phyloP scores from a whole-genome alignment of 1,140 invertebrate genomes.

The Drosophila asahinai region DNA sequence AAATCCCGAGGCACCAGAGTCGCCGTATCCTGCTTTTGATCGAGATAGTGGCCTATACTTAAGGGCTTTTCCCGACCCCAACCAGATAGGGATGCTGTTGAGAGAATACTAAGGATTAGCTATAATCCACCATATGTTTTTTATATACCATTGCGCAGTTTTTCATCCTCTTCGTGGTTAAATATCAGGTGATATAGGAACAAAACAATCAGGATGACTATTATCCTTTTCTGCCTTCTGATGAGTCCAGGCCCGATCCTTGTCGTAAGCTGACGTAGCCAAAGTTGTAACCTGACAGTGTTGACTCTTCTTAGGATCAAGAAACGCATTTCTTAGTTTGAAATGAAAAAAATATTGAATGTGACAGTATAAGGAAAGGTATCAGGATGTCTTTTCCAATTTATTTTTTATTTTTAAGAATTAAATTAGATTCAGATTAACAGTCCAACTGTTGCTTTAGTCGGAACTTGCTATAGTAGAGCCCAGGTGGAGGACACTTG shows the following conservation, averaged over 20 bases:
- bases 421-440: neutral
- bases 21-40: constrained; percentile 89
- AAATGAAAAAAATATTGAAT: too few relatives aligned
- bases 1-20: constrained; percentile 88
- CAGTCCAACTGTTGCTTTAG: constrained; percentile 59
- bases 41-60: constrained; percentile 89
- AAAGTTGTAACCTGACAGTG: too few relatives aligned
- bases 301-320: too few relatives aligned
- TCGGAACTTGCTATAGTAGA: constrained; percentile 64
- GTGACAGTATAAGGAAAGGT: too few relatives aligned
- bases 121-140: too few relatives aligned
- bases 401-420: too few relatives aligned
- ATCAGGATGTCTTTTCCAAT: too few relatives aligned
- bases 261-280: neutral
- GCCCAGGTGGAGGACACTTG: constrained; percentile 68
- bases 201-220: constrained; percentile 4
- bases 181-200: constrained; percentile 25
- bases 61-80: constrained; percentile 90
- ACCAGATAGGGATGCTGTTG: constrained; percentile 84
- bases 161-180: constrained; percentile 17
- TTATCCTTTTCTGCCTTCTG: constrained; percentile 1
- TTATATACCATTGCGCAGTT: constrained; percentile 36
- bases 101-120: neutral
- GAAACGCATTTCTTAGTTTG: too few relatives aligned
- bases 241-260: constrained; percentile 11